Evolutionary conservation across 2,113 vertebrate genomes (phyloP).

Genomic region (Chrysochloris asiatica): DNA sequence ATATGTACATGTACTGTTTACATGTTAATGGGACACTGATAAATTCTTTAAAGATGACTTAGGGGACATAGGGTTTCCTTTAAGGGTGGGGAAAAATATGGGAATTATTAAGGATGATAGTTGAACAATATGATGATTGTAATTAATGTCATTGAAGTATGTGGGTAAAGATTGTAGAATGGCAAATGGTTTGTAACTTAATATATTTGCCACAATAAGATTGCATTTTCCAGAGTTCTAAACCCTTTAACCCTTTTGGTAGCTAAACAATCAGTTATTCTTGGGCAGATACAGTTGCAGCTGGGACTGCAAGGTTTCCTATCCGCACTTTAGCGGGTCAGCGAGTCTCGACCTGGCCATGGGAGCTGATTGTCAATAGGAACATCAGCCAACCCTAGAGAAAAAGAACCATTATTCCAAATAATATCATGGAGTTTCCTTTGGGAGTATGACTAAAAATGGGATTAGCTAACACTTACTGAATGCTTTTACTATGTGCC

Average conservation of each 20-base stretch:
- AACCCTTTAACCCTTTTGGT: neutral
- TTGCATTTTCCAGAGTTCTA: neutral
- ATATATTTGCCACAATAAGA: neutral
- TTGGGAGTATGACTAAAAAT: neutral
- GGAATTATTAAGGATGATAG: neutral
- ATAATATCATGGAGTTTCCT: slow-evolving; percentile 15
- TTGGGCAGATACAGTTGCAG: neutral
- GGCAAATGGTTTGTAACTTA: neutral
- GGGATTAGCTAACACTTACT: neutral
- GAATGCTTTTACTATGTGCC: neutral
- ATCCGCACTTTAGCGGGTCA: neutral
- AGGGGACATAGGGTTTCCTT: neutral
- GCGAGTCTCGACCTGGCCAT: neutral
- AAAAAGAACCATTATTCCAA: neutral
- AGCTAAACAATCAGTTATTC: neutral
- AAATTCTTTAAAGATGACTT: neutral
- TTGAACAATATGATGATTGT: neutral
- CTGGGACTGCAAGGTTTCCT: neutral
- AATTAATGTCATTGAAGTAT: neutral
- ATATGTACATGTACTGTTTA: neutral
- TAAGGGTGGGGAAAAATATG: neutral
- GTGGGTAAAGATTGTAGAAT: neutral
- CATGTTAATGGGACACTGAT: neutral
- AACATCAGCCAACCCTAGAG: slow-evolving; percentile 17
- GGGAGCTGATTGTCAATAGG: neutral